phyloP scores from a whole-genome alignment of 1,140 invertebrate species.

The Zelostemma sp. region DNA sequence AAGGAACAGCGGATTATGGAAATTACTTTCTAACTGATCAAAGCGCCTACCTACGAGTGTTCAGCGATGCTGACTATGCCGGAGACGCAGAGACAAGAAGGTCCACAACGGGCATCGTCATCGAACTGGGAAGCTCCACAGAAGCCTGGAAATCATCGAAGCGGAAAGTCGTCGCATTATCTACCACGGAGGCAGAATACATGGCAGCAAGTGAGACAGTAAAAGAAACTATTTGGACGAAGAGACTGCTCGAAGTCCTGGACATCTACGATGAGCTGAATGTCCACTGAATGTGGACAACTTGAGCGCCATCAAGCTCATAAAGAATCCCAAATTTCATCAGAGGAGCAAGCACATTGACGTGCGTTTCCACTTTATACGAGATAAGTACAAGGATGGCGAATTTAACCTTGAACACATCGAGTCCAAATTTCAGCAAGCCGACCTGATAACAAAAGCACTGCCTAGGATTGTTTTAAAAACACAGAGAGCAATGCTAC shows the following conservation, averaged over 20 bases:
- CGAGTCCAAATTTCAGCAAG: constrained; percentile 39
- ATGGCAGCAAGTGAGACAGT: constrained; percentile 7
- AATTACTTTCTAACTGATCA: constrained; percentile 13
- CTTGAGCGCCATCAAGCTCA: constrained; percentile 58
- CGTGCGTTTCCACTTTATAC: constrained; percentile 55
- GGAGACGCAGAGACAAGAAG: constrained; percentile 22
- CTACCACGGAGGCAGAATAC: constrained; percentile 23
- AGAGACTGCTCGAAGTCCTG: not conserved
- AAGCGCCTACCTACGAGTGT: constrained; percentile 11
- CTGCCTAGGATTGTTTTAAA: not conserved
- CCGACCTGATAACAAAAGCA: constrained; percentile 50
- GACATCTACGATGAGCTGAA: not conserved
- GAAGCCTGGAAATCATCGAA: constrained; percentile 2
- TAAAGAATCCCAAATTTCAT: constrained; percentile 56
- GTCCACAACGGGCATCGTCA: constrained; percentile 29
- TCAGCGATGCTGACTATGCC: constrained; percentile 49
- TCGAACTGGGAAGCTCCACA: not conserved
- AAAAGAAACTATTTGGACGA: constrained; percentile 1
- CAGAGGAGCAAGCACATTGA: constrained; percentile 52
- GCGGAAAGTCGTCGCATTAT: constrained; percentile 4
- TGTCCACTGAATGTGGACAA: constrained; percentile 49
- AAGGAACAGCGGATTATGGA: constrained; percentile 34
- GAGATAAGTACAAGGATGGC: constrained; percentile 39
- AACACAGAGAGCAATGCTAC: too few species aligned
- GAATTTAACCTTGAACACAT: constrained; percentile 40